A percentile compares a stretch with the other conserved stretches of the same genome.
These are phyloP conservation scores for Myotis lucifugus DNA, from an alignment of 2,113 vertebrate genomes.

Conservation along the genomic window DNA sequence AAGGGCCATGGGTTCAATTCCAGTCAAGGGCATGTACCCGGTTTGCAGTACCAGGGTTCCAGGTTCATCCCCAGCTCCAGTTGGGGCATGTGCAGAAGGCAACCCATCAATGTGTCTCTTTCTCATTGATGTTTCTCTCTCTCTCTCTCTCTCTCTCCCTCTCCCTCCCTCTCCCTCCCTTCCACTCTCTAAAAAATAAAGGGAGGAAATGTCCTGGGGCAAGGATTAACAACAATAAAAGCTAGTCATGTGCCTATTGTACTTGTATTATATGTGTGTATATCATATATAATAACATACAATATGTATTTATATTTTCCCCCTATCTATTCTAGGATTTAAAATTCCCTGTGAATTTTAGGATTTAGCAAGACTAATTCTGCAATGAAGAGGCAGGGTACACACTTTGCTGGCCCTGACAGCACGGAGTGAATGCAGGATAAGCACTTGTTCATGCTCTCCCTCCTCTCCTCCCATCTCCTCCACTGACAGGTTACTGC, in stretches of 20 bases:
- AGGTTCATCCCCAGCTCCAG: too few relatives aligned
- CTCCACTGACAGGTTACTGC: not conserved
- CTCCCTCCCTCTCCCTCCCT: too few relatives aligned
- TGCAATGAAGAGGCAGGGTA: not conserved
- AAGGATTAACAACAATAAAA: too few relatives aligned
- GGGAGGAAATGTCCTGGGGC: too few relatives aligned
- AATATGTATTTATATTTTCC: not conserved
- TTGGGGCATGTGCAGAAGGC: too few relatives aligned
- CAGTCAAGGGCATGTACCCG: too few relatives aligned
- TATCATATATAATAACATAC: not conserved
- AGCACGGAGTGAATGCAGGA: not conserved
- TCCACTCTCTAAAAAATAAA: too few relatives aligned
- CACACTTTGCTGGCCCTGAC: not conserved
- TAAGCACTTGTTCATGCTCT: not conserved
- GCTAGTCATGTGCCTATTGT: not conserved
- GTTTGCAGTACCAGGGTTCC: too few relatives aligned
- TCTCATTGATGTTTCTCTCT: too few relatives aligned
- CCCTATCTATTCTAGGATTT: not conserved
- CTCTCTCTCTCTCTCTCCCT: too few relatives aligned
- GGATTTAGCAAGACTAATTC: not conserved
- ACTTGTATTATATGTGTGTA: not conserved
- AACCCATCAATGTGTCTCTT: too few relatives aligned
- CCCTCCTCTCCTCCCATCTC: not conserved
- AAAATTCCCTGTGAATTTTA: not conserved
- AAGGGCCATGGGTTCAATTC: too few relatives aligned